A percentile compares a stretch with the other conserved stretches of the same genome.
These are phyloP conservation scores for Drosophila pachea DNA, from an alignment of 1,140 invertebrate species.

Conservation along the genomic window DNA sequence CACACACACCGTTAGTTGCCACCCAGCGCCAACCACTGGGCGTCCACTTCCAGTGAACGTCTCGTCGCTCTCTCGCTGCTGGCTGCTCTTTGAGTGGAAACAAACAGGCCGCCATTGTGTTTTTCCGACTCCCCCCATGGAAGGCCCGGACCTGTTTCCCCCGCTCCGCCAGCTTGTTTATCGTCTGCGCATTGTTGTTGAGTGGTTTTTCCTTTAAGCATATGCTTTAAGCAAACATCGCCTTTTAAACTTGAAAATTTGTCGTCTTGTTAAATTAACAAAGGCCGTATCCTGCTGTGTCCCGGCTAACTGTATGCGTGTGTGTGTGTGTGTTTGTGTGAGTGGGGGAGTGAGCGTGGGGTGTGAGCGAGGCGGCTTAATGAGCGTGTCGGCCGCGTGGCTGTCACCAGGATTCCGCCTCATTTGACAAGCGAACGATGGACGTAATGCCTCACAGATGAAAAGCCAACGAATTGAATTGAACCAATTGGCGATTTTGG, in stretches of 20 bases:
- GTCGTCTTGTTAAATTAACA: conserved; percentile 46
- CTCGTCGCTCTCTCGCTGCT: conserved; percentile 44
- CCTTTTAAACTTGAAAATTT: conserved; percentile 71
- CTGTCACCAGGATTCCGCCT: conserved; percentile 71
- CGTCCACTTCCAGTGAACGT: conserved; percentile 55
- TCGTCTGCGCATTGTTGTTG: conserved; percentile 69
- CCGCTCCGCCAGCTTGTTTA: conserved; percentile 47
- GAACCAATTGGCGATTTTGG: conserved; percentile 39
- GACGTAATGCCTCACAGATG: conserved; percentile 53
- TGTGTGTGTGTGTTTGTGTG: conserved; percentile 2
- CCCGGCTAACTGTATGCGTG: conserved; percentile 2
- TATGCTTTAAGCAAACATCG: conserved; percentile 69
- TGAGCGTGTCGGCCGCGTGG: conserved; percentile 69
- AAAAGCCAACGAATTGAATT: conserved; percentile 66
- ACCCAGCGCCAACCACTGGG: conserved; percentile 46
- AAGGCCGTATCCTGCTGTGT: conserved; percentile 61
- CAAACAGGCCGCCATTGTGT: conserved; percentile 71
- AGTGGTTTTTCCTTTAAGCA: conserved; percentile 69
- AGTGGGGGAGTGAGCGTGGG: background rate
- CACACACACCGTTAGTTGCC: conserved; percentile 12
- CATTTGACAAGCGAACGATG: conserved; percentile 50
- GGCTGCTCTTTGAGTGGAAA: conserved; percentile 70
- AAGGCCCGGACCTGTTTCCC: background rate
- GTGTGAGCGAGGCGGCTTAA: conserved; percentile 46
- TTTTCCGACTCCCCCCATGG: conserved; percentile 33